A percentile compares a stretch with the other conserved stretches of the same genome.
Evolutionary conservation across 2,888 invertebrate genomes (phyloP).

Genomic region (Philereme transversata): DNA sequence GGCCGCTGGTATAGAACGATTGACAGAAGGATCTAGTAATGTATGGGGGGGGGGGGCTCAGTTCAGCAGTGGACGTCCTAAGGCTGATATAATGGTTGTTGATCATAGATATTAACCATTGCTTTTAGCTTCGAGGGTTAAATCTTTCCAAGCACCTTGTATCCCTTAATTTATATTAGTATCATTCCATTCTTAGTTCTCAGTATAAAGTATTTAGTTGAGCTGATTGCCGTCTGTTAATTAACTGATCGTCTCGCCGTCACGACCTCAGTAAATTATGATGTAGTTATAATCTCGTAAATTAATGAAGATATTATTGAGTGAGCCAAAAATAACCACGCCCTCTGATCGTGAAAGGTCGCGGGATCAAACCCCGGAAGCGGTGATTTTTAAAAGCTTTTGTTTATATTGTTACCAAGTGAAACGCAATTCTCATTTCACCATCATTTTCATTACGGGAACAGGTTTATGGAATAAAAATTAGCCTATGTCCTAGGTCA

Average conservation of each 20-base stretch:
- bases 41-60: too few species aligned
- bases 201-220: slow-evolving; percentile 20
- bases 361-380: neutral
- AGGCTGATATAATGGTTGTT: too few species aligned
- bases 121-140: too few species aligned
- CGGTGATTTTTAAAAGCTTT: neutral
- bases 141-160: slow-evolving; percentile 24
- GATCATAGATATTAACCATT: too few species aligned
- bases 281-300: slow-evolving; percentile 14
- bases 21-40: too few species aligned
- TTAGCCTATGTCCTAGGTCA: too few species aligned
- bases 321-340: slow-evolving; percentile 4
- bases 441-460: too few species aligned
- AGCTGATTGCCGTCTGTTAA: slow-evolving; percentile 18
- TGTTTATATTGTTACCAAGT: too few species aligned
- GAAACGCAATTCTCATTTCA: too few species aligned
- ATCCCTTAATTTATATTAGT: slow-evolving; percentile 34
- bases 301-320: slow-evolving; percentile 11
- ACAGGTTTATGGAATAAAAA: too few species aligned
- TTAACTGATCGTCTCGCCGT: slow-evolving; percentile 20
- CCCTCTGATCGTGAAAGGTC: slow-evolving; percentile 1
- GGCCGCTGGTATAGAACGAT: too few species aligned
- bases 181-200: slow-evolving; percentile 34
- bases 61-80: too few species aligned
- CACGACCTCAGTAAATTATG: slow-evolving; percentile 19